These are phyloP conservation scores for Rattus rattus DNA, from an alignment of 2,113 vertebrate species.

Conservation along the genomic window DNA sequence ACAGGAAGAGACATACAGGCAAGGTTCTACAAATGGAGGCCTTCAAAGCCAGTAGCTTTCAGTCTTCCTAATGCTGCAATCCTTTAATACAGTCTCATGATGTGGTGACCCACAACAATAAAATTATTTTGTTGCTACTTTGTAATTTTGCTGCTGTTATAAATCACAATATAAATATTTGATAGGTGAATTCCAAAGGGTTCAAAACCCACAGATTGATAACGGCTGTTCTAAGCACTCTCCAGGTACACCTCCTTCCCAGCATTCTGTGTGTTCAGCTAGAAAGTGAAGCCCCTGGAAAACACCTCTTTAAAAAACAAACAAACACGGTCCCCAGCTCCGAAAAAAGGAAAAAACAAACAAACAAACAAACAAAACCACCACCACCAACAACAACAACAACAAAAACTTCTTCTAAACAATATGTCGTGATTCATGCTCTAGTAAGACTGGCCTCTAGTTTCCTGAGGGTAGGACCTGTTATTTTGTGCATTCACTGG, in stretches of 20 bases:
- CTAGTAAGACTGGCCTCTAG: background rate
- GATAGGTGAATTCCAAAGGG: background rate
- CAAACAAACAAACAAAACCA: background rate
- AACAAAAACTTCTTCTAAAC: background rate
- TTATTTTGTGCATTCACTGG: conserved; percentile 19
- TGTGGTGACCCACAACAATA: background rate
- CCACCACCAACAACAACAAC: too few relatives aligned
- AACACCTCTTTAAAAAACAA: background rate
- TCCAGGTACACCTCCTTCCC: background rate
- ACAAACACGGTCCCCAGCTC: too few relatives aligned
- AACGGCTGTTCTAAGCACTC: background rate
- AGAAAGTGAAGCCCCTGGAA: background rate
- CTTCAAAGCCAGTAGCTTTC: background rate
- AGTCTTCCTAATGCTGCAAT: background rate
- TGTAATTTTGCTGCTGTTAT: background rate
- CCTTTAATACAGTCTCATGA: background rate
- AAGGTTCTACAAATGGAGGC: background rate
- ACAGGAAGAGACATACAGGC: background rate
- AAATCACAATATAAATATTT: background rate
- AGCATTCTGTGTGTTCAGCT: background rate
- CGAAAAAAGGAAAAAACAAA: too few relatives aligned
- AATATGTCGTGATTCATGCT: conserved; percentile 16
- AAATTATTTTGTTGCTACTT: background rate
- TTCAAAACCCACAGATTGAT: background rate
- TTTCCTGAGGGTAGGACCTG: conserved; percentile 10